A percentile compares a stretch with the other conserved stretches of the same genome.
These are phyloP conservation scores for Clostera curtula DNA, from an alignment of 2,888 invertebrate species.

Conservation along the genomic window DNA sequence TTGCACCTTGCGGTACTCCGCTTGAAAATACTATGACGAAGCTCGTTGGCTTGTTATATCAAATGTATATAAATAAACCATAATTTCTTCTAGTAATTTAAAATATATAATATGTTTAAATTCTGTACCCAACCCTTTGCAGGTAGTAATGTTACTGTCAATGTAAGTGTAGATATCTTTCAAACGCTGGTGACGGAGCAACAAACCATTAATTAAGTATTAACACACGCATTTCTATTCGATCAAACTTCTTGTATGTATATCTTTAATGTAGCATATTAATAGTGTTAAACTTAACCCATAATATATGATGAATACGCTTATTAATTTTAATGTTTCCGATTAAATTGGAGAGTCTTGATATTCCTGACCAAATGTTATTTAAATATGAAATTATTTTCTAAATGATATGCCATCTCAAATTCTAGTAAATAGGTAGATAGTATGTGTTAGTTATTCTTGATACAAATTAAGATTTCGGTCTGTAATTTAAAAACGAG, in stretches of 20 bases:
- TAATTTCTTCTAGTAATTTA: slow-evolving; percentile 29
- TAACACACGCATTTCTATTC: slow-evolving; percentile 38
- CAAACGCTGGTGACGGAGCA: slow-evolving; percentile 62
- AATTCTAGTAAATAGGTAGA: slow-evolving; percentile 48
- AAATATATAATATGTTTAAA: slow-evolving; percentile 26
- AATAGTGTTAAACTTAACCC: slow-evolving; percentile 56
- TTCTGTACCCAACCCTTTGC: slow-evolving; percentile 43
- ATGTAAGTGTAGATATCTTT: slow-evolving; percentile 39
- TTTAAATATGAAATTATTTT: slow-evolving; percentile 62
- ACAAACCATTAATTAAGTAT: slow-evolving; percentile 32
- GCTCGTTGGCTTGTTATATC: no score
- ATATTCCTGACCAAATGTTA: slow-evolving; percentile 73
- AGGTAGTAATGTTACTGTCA: slow-evolving; percentile 28
- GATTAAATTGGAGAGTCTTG: slow-evolving; percentile 69
- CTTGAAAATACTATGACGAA: no score
- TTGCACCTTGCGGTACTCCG: slow-evolving; percentile 18
- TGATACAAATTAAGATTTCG: slow-evolving; percentile 22
- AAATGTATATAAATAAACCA: slow-evolving; percentile 19
- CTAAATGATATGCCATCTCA: slow-evolving; percentile 55
- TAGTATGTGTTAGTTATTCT: slow-evolving; percentile 34
- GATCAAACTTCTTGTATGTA: slow-evolving; percentile 19
- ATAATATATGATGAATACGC: slow-evolving; percentile 73
- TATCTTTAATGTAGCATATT: slow-evolving; percentile 33
- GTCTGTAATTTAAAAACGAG: slow-evolving; percentile 20
- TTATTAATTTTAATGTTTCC: slow-evolving; percentile 75